These are phyloP conservation scores for Ateles fusciceps DNA, from an alignment of 2,797 vertebrate species.

Conservation along the genomic window DNA sequence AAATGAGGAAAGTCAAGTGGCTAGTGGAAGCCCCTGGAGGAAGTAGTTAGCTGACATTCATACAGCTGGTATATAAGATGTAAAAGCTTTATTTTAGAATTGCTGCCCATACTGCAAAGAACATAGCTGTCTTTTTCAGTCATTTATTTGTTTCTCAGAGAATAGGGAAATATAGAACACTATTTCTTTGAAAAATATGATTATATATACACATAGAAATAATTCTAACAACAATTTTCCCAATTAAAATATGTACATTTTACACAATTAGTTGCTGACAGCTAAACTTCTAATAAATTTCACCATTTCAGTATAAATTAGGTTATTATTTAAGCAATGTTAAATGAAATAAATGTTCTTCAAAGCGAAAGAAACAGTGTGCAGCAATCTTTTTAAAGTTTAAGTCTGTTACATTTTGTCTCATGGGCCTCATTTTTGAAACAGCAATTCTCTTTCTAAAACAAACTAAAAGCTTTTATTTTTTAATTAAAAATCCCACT, in stretches of 20 bases:
- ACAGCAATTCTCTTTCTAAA: constrained; percentile 58
- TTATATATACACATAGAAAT: neutral
- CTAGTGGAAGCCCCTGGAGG: constrained; percentile 2
- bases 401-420: constrained; percentile 38
- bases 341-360: constrained; percentile 46
- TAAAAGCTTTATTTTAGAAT: constrained; percentile 46
- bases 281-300: constrained; percentile 5
- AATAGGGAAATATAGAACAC: constrained; percentile 31
- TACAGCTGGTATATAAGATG: neutral
- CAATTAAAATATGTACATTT: constrained; percentile 33
- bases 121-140: neutral
- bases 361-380: neutral
- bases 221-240: constrained; percentile 19
- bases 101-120: constrained; percentile 50
- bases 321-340: constrained; percentile 49
- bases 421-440: constrained; percentile 49
- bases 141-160: constrained; percentile 49
- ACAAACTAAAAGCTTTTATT: constrained; percentile 50
- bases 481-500: constrained; percentile 47
- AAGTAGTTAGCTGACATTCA: neutral
- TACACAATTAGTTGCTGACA: constrained; percentile 32
- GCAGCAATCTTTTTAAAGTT: neutral
- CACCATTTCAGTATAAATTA: neutral
- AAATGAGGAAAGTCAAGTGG: neutral
- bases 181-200: constrained; percentile 28